Evolutionary conservation across 53 echinoderm and acorn worm species (phyloP).

Genomic region (Astropecten irregularis): DNA sequence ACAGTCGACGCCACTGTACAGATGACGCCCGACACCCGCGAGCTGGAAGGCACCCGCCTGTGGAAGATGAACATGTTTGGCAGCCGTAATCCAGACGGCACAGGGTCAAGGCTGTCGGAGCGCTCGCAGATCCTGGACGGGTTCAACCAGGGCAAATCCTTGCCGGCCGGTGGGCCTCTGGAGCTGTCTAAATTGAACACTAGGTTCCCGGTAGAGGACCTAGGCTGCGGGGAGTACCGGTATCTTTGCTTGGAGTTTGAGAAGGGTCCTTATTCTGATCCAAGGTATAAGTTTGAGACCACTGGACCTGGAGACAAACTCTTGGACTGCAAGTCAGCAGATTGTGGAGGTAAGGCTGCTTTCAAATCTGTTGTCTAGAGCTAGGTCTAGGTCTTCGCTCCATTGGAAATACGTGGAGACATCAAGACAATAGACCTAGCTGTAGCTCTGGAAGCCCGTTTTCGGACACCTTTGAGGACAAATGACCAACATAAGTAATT

Average conservation of each 20-base stretch:
- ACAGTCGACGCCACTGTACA: constrained; percentile 66
- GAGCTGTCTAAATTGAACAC: constrained; percentile 66
- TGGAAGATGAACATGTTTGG: constrained; percentile 86
- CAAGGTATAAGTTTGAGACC: constrained; percentile 72
- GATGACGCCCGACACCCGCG: constrained; percentile 71
- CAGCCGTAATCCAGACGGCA: constrained; percentile 65
- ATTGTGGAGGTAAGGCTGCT: constrained; percentile 71
- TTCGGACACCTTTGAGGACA: too few relatives aligned
- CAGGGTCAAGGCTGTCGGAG: constrained; percentile 62
- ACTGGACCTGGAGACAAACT: constrained; percentile 59
- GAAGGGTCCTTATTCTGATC: constrained; percentile 72
- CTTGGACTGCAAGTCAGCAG: constrained; percentile 70
- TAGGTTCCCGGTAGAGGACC: constrained; percentile 65
- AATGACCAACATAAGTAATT: too few relatives aligned
- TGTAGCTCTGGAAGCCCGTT: too few relatives aligned
- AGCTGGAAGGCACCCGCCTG: constrained; percentile 69
- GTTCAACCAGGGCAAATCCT: constrained; percentile 65
- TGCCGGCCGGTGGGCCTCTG: constrained; percentile 70
- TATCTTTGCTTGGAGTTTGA: constrained; percentile 86
- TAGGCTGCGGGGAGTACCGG: constrained; percentile 74
- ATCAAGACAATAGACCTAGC: too few relatives aligned
- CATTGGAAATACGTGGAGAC: too few relatives aligned
- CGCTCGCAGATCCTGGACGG: constrained; percentile 77
- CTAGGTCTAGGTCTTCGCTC: too few relatives aligned
- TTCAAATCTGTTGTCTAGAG: too few relatives aligned